Evolutionary conservation across 2,797 vertebrate species (phyloP).

Genomic region (Chloroceryle amazona): DNA sequence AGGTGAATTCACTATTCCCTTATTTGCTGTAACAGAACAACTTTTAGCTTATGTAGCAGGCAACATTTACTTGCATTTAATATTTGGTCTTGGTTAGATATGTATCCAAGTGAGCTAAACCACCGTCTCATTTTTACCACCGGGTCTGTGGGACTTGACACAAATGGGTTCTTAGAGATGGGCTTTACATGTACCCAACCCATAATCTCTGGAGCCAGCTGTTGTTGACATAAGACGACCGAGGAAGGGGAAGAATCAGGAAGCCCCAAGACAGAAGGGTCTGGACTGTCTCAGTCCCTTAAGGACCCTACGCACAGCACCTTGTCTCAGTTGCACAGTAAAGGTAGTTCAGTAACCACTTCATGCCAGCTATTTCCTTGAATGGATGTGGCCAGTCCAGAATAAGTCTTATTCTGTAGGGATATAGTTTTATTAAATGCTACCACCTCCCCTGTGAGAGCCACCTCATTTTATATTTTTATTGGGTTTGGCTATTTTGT

Average conservation of each 20-base stretch:
- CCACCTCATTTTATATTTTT: background rate
- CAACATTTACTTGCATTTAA: background rate
- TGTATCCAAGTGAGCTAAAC: background rate
- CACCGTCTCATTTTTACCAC: background rate
- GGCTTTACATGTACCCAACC: rapidly evolving
- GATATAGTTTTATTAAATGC: background rate
- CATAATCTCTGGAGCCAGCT: rapidly evolving
- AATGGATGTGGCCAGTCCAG: background rate
- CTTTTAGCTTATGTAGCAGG: background rate
- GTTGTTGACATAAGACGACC: background rate
- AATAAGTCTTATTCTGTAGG: background rate
- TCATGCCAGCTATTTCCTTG: background rate
- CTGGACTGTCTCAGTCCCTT: background rate
- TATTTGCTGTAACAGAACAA: background rate
- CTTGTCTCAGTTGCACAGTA: background rate
- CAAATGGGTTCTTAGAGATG: background rate
- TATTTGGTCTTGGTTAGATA: background rate
- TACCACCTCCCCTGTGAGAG: background rate
- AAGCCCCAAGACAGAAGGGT: background rate
- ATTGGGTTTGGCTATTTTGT: background rate
- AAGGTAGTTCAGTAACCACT: background rate
- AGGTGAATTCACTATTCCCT: background rate
- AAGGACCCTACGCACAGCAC: background rate
- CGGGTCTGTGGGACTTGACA: background rate
- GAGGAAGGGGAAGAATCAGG: background rate